Percentiles rank a stretch among this genome's conserved stretches.
Conservation (phyloP, 2,797 vertebrate species). For the Triplophysa bombifrons region DNA sequence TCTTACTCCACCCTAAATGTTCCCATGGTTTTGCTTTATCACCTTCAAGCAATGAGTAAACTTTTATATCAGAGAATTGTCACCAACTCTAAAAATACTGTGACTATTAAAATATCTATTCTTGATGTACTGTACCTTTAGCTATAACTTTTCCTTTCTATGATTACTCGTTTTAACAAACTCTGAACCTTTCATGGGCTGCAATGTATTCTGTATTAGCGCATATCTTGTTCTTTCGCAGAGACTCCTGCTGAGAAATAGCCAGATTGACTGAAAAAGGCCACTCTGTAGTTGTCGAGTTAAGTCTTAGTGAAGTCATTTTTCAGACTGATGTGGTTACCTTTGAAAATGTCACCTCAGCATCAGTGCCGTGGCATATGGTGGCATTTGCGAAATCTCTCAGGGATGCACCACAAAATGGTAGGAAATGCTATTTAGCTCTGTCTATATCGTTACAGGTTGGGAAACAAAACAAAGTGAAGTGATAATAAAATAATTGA, state of each 20-base stretch:
- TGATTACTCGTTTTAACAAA: slow-evolving; percentile 49
- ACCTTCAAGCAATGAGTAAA: background rate
- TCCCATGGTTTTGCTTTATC: background rate
- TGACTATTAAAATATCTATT: slow-evolving; percentile 21
- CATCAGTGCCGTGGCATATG: slow-evolving; percentile 10
- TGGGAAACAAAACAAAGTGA: slow-evolving; percentile 9
- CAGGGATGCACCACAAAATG: slow-evolving; percentile 4
- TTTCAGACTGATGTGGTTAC: slow-evolving; percentile 32
- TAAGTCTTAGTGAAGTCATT: slow-evolving; percentile 13
- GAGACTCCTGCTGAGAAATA: background rate
- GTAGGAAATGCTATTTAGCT: slow-evolving; percentile 7
- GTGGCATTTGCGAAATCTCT: slow-evolving; percentile 48
- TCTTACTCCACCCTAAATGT: background rate
- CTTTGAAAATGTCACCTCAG: slow-evolving; percentile 49
- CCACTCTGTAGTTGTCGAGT: slow-evolving; percentile 26
- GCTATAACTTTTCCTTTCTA: slow-evolving; percentile 44
- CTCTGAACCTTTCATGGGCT: background rate
- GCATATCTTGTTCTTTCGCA: background rate
- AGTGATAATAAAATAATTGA: background rate
- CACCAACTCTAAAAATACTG: slow-evolving; percentile 10
- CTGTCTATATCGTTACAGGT: background rate
- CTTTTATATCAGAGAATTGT: background rate
- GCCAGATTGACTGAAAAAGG: slow-evolving; percentile 1
- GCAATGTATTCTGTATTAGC: background rate
- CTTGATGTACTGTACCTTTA: background rate